Evolutionary conservation across 1,140 invertebrate genomes (phyloP).

Genomic region (Drosophila fuyamai): DNA sequence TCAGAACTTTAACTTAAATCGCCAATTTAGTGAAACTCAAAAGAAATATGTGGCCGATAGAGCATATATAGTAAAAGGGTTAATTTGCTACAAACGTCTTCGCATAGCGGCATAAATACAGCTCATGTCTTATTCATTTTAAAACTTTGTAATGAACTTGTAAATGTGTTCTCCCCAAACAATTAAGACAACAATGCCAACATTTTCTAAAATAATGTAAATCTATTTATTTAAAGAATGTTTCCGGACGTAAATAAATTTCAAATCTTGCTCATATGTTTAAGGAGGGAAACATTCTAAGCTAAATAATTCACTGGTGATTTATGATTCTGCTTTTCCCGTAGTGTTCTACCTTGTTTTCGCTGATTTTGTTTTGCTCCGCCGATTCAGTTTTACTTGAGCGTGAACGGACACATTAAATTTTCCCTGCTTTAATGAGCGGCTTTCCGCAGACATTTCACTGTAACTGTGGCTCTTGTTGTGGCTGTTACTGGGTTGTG

Average conservation of each 20-base stretch:
- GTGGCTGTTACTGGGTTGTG: slow-evolving; percentile 34
- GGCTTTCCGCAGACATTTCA: slow-evolving; percentile 42
- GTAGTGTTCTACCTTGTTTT: slow-evolving; percentile 57
- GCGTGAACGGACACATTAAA: slow-evolving; percentile 76
- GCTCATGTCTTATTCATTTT: too few relatives aligned
- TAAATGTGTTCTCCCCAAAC: too few relatives aligned
- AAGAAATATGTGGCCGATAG: too few relatives aligned
- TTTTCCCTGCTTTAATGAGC: slow-evolving; percentile 79
- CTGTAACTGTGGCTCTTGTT: slow-evolving; percentile 7
- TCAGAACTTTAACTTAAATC: not conserved
- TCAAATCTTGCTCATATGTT: not conserved
- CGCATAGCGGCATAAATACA: too few relatives aligned
- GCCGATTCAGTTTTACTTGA: slow-evolving; percentile 80
- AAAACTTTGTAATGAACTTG: too few relatives aligned
- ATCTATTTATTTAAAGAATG: too few relatives aligned
- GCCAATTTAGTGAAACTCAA: too few relatives aligned
- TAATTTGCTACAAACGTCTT: too few relatives aligned
- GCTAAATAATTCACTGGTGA: not conserved
- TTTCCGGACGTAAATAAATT: not conserved
- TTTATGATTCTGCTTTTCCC: slow-evolving; percentile 11
- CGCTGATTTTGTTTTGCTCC: slow-evolving; percentile 60
- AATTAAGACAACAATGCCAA: too few relatives aligned
- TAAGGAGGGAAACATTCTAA: not conserved
- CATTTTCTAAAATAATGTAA: too few relatives aligned
- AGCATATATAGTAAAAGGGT: too few relatives aligned